Evolutionary conservation across 2,797 vertebrate species (phyloP).

Genomic region (Arrhamphus sclerolepis): DNA sequence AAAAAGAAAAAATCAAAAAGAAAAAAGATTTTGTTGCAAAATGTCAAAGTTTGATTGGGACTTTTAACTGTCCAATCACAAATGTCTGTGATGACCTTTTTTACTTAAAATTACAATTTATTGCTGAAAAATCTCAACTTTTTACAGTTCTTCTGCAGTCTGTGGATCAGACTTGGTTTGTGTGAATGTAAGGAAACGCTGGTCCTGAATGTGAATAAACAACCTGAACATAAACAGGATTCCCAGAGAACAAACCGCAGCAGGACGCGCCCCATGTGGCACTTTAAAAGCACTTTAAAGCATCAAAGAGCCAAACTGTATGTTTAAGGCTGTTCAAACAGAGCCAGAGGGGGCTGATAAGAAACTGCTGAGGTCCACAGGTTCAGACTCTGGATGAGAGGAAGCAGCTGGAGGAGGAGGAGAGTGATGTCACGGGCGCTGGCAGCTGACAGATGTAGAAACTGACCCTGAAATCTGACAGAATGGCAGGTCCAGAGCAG

Average conservation of each 20-base stretch:
- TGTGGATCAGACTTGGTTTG: too few species aligned
- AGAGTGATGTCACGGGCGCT: too few species aligned
- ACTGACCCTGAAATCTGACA: slow-evolving; percentile 10
- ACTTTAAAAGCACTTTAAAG: background rate
- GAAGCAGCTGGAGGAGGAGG: slow-evolving; percentile 1
- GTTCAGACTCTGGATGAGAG: background rate
- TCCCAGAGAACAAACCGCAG: slow-evolving; percentile 5
- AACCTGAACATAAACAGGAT: slow-evolving; percentile 21
- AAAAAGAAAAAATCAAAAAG: too few species aligned
- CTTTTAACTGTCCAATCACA: too few species aligned
- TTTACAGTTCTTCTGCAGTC: too few species aligned
- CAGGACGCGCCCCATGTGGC: background rate
- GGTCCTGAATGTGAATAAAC: slow-evolving; percentile 20
- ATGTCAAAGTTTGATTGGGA: too few species aligned
- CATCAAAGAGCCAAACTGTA: slow-evolving; percentile 21
- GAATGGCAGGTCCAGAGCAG: too few species aligned
- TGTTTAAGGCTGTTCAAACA: slow-evolving; percentile 9
- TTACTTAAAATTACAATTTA: too few species aligned
- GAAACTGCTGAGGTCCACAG: slow-evolving; percentile 1
- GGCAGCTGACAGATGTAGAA: slow-evolving; percentile 6
- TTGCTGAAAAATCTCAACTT: too few species aligned
- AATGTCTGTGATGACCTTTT: too few species aligned
- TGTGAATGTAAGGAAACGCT: too few species aligned
- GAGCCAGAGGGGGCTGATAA: slow-evolving; percentile 8
- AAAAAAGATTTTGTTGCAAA: too few species aligned